Conservation (phyloP, 2,888 invertebrate species). For the Mythimna impura region DNA sequence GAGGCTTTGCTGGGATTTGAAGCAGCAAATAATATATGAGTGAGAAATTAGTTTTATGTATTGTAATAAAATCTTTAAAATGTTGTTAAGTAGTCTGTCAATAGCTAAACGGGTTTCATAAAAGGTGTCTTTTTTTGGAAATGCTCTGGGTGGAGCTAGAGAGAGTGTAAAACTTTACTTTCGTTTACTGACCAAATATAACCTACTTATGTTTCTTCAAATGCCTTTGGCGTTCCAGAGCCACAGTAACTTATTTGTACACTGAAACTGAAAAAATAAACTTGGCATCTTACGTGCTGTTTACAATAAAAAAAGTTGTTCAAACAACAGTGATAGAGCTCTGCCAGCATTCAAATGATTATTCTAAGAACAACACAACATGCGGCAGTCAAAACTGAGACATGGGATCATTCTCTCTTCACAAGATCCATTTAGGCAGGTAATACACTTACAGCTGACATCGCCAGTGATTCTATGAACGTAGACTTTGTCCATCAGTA, state of each 20-base stretch:
- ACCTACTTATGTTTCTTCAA: too few species aligned
- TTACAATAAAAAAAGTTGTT: too few species aligned
- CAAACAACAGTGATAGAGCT: neutral
- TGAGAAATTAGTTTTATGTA: neutral
- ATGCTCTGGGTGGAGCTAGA: too few species aligned
- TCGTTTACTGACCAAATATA: too few species aligned
- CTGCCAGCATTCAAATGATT: neutral
- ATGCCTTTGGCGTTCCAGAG: too few species aligned
- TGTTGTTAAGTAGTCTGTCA: neutral
- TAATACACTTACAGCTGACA: conserved; percentile 33
- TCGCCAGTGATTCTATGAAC: neutral
- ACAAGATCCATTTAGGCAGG: conserved; percentile 32
- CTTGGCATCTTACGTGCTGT: neutral
- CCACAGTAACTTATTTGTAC: too few species aligned
- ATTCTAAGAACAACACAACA: neutral
- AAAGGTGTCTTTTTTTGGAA: neutral
- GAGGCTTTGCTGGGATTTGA: conserved; percentile 2
- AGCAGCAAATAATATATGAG: neutral
- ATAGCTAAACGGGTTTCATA: neutral
- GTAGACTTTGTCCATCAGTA: neutral
- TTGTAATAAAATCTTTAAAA: neutral
- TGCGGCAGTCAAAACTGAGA: neutral
- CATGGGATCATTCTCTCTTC: neutral
- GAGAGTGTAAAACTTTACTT: too few species aligned
- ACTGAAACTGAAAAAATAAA: too few species aligned